These are phyloP conservation scores for Nomada ruficornis DNA, from an alignment of 2,888 invertebrate genomes.

Conservation along the genomic window DNA sequence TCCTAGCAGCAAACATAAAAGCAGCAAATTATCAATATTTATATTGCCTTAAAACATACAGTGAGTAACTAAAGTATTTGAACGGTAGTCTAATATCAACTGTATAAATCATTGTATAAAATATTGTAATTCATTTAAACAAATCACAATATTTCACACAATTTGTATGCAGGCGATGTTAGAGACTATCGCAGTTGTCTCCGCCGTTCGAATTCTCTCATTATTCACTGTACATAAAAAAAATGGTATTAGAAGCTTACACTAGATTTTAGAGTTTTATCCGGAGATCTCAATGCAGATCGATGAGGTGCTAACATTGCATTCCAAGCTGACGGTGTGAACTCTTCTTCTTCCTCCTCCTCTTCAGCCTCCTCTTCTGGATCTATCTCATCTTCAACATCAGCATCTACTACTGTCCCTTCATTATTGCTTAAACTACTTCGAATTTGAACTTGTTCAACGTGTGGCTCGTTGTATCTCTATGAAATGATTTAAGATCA, in stretches of 20 bases:
- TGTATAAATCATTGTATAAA: too few species aligned
- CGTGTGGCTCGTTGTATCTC: slow-evolving; percentile 76
- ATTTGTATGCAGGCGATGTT: background rate
- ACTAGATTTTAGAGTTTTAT: slow-evolving; percentile 84
- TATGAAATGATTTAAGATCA: slow-evolving; percentile 53
- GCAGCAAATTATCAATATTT: slow-evolving; percentile 62
- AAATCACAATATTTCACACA: too few species aligned
- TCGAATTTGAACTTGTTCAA: slow-evolving; percentile 68
- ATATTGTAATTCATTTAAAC: too few species aligned
- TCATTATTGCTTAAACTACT: slow-evolving; percentile 50
- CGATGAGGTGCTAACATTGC: slow-evolving; percentile 91
- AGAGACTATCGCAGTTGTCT: too few species aligned
- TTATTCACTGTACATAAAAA: background rate
- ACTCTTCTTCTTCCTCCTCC: slow-evolving; percentile 88
- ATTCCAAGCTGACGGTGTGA: slow-evolving; percentile 93
- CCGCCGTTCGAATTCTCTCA: too few species aligned
- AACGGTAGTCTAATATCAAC: too few species aligned
- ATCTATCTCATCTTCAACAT: slow-evolving; percentile 57
- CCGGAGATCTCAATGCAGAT: slow-evolving; percentile 89
- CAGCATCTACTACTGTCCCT: slow-evolving; percentile 25
- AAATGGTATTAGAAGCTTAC: slow-evolving; percentile 71
- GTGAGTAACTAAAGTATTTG: too few species aligned
- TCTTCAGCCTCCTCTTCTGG: slow-evolving; percentile 82
- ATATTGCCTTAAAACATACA: slow-evolving; percentile 38
- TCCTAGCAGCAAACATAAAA: slow-evolving; percentile 79